These are phyloP conservation scores for Strongylocentrotus purpuratus DNA, from an alignment of 35 echinoderm and acorn worm genomes.

Conservation along the genomic window DNA sequence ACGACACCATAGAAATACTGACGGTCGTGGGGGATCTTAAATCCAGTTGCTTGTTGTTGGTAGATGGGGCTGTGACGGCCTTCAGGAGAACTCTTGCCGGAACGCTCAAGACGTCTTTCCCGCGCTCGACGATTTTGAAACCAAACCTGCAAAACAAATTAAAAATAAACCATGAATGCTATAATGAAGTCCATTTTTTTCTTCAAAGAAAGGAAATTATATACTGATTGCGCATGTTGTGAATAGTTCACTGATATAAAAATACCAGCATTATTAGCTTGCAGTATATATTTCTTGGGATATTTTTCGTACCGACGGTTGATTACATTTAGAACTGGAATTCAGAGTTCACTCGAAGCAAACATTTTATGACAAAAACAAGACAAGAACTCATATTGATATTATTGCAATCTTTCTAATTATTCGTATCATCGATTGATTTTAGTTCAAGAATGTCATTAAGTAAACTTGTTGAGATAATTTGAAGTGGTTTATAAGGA, in stretches of 20 bases:
- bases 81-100: slow-evolving; percentile 12
- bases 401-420: no score
- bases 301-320: no score
- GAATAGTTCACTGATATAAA: background rate
- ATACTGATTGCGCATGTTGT: background rate
- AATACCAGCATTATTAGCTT: no score
- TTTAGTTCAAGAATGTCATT: no score
- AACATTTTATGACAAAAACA: no score
- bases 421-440: no score
- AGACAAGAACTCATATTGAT: no score
- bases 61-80: background rate
- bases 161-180: background rate
- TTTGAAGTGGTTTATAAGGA: no score
- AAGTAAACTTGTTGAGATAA: no score
- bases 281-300: no score
- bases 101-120: slow-evolving; percentile 44
- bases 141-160: slow-evolving; percentile 71
- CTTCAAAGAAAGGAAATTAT: background rate
- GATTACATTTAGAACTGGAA: no score
- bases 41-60: background rate
- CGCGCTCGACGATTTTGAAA: slow-evolving; percentile 89
- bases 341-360: no score
- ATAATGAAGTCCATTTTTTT: background rate
- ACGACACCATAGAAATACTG: background rate
- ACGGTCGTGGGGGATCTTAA: background rate